Base-by-base conservation (phyloP, 2,113 vertebrate species). In the Hippocampus barbouri region DNA sequence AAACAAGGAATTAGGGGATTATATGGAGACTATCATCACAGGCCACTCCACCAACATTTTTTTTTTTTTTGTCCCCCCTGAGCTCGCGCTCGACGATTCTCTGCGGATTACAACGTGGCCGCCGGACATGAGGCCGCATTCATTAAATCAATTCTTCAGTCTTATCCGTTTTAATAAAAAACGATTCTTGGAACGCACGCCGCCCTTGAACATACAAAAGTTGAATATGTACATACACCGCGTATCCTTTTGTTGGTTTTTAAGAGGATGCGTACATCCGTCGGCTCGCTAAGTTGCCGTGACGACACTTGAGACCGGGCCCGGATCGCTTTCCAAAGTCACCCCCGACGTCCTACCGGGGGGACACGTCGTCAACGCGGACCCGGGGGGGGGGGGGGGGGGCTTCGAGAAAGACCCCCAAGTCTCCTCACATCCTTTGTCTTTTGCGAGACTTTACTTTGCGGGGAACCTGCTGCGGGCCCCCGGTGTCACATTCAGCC, bases 1-100 rank as follows among this genome's bases (percentile, higher is more conserved):
- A 94, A 93, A 93, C 93, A 94, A 93, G 93, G 93, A 93, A 94
- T 94, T 94, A 94, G 86, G 89, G 93, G 93, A 94, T 94, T 94
- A 93, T 91, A 89, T 90, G 89, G 90, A 90, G 90, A 90, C 92
- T 93, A 92, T 92, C 92, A 94, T 93, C 93, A 93, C 90, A 89
- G 91, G 83, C 92, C 91, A 92, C 92, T 94, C 91, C 81, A 91
- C 73, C 80, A 90, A 90, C 87, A 88, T 90, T 92, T 92, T 92
- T 92, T 92, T 90, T 92, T 92, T 92, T 92, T 92, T 87, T 90
- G 90, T 91, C 91, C 90, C 91, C 90, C 89, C 87, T 83, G 87
- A 91, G 91, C 91, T 91, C 83, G 72, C 77, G 89, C 89, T 92
- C 89, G 79, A 89, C 81, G 91, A 91, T 91, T 92, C 92, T 92